phyloP scores from a whole-genome alignment of 2,797 vertebrate species.

The Microctenopoma steveboyesi region DNA sequence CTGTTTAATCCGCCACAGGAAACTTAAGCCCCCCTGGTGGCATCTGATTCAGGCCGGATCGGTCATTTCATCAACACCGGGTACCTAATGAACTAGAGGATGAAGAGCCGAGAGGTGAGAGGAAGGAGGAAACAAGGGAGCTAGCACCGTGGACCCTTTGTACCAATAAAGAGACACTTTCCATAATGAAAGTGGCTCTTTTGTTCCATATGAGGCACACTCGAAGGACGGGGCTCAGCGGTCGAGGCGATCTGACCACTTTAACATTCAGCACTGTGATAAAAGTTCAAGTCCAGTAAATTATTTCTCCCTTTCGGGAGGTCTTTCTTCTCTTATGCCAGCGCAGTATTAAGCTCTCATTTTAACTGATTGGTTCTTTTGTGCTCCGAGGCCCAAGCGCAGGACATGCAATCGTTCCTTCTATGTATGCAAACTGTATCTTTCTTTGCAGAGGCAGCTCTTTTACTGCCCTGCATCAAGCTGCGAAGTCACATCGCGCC shows the following conservation, averaged over 20 bases:
- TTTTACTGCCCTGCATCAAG: conserved; percentile 9
- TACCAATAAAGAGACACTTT: conserved; percentile 57
- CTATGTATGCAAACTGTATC: conserved; percentile 28
- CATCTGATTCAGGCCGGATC: conserved; percentile 23
- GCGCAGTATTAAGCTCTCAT: conserved; percentile 52
- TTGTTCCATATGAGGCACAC: conserved; percentile 39
- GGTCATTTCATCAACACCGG: conserved; percentile 58
- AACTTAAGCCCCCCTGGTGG: conserved; percentile 12
- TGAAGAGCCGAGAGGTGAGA: conserved; percentile 19
- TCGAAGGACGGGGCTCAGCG: conserved; percentile 29
- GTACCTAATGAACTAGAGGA: conserved; percentile 39
- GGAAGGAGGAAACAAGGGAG: conserved; percentile 18
- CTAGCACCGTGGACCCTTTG: conserved; percentile 16
- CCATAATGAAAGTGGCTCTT: conserved; percentile 59
- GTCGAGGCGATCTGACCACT: conserved; percentile 48
- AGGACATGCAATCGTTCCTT: conserved; percentile 34
- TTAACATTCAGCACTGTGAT: conserved; percentile 62
- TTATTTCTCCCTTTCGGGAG: conserved; percentile 61
- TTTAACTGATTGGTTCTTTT: conserved; percentile 69
- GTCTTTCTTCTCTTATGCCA: conserved; percentile 49
- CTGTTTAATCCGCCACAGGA: conserved; percentile 37
- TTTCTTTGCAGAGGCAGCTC: conserved; percentile 33
- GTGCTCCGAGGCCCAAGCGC: conserved; percentile 26
- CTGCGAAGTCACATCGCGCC: conserved; percentile 28
- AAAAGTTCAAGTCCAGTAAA: conserved; percentile 56